Percentiles rank a stretch among this genome's conserved stretches.
phyloP scores from a whole-genome alignment of 1,140 invertebrate species.

The Anthonomus grandis region DNA sequence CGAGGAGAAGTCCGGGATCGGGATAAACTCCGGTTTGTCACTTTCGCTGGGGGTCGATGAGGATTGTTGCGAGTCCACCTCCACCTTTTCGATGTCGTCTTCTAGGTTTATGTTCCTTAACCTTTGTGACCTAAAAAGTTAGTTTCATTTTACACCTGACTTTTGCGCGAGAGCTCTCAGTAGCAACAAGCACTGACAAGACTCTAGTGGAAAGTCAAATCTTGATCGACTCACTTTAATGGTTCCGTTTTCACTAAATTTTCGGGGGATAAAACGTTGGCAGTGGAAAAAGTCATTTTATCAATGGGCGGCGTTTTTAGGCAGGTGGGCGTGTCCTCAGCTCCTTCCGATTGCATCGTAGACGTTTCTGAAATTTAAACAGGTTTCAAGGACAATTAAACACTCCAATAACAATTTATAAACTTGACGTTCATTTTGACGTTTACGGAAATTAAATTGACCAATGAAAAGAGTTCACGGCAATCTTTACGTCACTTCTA shows the following conservation, averaged over 20 bases:
- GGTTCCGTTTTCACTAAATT: slow-evolving; percentile 7
- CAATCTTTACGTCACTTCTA: no score
- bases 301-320: slow-evolving; percentile 5
- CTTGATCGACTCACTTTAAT: slow-evolving; percentile 14
- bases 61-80: slow-evolving; percentile 37
- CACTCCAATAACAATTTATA: no score
- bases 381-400: no score
- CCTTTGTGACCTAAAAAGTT: not conserved
- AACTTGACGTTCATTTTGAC: no score
- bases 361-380: slow-evolving; percentile 17
- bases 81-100: slow-evolving; percentile 42
- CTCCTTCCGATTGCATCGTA: slow-evolving; percentile 26
- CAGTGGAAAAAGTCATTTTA: slow-evolving; percentile 22
- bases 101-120: slow-evolving; percentile 38
- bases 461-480: no score
- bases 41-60: slow-evolving; percentile 33
- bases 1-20: slow-evolving; percentile 18
- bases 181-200: not conserved
- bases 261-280: not conserved
- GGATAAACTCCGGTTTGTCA: slow-evolving; percentile 6
- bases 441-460: no score
- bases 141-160: not conserved
- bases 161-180: not conserved
- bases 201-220: not conserved
- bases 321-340: slow-evolving; percentile 11